Evolutionary conservation across 2,113 vertebrate genomes (phyloP), one percentile per base, ranked within the genome.

Genomic region (Paramisgurnus dabryanus): DNA sequence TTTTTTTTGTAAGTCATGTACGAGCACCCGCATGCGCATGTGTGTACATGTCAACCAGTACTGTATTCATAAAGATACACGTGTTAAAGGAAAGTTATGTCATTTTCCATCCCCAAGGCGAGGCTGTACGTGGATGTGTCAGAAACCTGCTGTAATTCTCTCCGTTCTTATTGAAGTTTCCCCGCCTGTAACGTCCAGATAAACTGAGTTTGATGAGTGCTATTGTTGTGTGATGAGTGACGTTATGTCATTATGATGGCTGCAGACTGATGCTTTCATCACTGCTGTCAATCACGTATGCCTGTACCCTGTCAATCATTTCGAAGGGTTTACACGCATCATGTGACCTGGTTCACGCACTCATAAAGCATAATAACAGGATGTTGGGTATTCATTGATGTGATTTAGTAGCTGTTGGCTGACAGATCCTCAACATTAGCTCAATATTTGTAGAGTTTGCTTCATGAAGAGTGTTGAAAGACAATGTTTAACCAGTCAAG

Each of bases 101-200:
- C 72, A 80, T 89, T 91, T 91, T 90, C 87, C 87, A 80, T 73
- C 67, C 90, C 87, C 50, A 63, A 85, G 81, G 84, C 78, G 60
- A 85, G 81, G 84, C 78, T 79, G 11, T 12, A 43, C 82, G 68
- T 63, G 74, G 81, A 68, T 79, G 78, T 83, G 87, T 88, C 84
- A 87, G 86, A 82, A 75, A 73, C 67, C 41, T 45, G 11, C 4
- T 12, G 12, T 10, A 53, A 18, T 49, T 84, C 83, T 83, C 70
- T 89, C 86, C 89, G 77, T 83, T 66, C 34, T 43, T 12, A 58
- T 65, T 86, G 85, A 84, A 86, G 81, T 17, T 12, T 12, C 11
- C 11, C 11, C 9, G 9, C 11, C 9, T 53, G 11, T 12, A 82
- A 89, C 87, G 87, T 90, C 87, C 89, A 3, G 6, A n/a, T 12